These are phyloP conservation scores for Lipophrys pholis DNA, from an alignment of 2,113 vertebrate genomes.

Conservation along the genomic window DNA sequence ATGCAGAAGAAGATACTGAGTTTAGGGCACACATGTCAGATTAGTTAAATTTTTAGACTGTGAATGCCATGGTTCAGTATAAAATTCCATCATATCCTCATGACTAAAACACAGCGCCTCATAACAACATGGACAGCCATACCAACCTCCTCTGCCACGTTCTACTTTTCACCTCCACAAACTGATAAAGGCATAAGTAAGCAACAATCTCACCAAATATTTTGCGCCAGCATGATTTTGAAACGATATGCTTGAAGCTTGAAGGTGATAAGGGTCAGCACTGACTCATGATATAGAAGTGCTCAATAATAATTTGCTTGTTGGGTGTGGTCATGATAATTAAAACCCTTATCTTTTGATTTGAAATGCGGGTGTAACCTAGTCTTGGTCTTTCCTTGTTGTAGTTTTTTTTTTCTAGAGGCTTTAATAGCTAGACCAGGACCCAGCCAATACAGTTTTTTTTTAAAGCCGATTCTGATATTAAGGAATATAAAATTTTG, in stretches of 20 bases:
- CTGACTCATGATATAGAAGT: not conserved
- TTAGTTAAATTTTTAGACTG: not conserved
- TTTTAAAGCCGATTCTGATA: too few relatives aligned
- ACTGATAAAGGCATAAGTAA: not conserved
- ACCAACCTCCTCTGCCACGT: not conserved
- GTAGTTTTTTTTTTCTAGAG: too few relatives aligned
- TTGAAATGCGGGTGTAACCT: too few relatives aligned
- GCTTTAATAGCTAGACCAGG: too few relatives aligned
- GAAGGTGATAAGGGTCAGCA: not conserved
- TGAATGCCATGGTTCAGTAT: not conserved
- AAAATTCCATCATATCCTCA: not conserved
- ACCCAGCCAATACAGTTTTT: too few relatives aligned
- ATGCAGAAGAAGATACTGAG: too few relatives aligned
- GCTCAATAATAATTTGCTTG: too few relatives aligned
- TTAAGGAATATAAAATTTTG: too few relatives aligned
- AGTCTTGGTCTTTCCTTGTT: too few relatives aligned
- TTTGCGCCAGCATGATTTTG: not conserved
- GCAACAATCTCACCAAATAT: not conserved
- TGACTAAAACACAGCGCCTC: not conserved
- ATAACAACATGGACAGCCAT: not conserved
- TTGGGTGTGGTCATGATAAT: slow-evolving; percentile 6
- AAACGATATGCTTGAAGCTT: not conserved
- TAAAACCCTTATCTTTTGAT: too few relatives aligned
- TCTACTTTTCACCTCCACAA: not conserved
- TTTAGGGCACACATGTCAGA: too few relatives aligned